Base-by-base conservation (phyloP, 2,797 vertebrate species). In the Cyprinodon diabolis region DNA sequence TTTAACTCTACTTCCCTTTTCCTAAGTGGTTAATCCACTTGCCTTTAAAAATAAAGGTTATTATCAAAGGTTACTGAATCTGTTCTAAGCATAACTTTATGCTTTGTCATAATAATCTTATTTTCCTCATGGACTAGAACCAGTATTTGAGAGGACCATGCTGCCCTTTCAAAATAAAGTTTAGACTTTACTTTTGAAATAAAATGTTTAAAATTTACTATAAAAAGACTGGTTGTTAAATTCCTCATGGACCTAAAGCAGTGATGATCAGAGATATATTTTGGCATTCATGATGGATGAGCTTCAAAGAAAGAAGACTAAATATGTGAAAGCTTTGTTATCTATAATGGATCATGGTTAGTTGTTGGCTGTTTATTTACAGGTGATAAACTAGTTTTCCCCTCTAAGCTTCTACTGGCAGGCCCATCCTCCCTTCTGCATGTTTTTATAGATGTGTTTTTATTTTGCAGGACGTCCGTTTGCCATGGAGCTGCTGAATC, bases 401-500 rank as follows among this genome's bases (percentile, higher is more conserved):
- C 60, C n/a, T 37, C 3, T 63, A 65, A n/a, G n/a, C 40, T n/a
- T 37, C 37, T 21, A 37, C 37, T 35, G 15, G 48, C 48, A 15
- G 2, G 1, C 17, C 10, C 1, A 63, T n/a, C 11, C 21, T 43
- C 23, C n/a, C 43, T 63, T n/a, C 4, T 43, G 12, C 37, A 63
- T 9, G 4, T 45, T 43, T 57, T 63, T 40, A 0, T 19, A 1
- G 19, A 13, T 65, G 40, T 21, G 8, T 1, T 74, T 47, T 6
- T 1, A 0, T 30, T 10, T 15, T 21, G 72, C 94, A 99, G 98
- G 98, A 91, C 96, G 98, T 73, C 98, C 98, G 6, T 99, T 99
- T 80, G 96, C 97, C 0, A 90, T 99, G 83, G 97, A 99, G 94
- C 92, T 99, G 85, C 93, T 98, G 90, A 97, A 99, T 87, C 98